phyloP scores from a whole-genome alignment of 2,888 invertebrate genomes.

The Pristionchus maxplancki region DNA sequence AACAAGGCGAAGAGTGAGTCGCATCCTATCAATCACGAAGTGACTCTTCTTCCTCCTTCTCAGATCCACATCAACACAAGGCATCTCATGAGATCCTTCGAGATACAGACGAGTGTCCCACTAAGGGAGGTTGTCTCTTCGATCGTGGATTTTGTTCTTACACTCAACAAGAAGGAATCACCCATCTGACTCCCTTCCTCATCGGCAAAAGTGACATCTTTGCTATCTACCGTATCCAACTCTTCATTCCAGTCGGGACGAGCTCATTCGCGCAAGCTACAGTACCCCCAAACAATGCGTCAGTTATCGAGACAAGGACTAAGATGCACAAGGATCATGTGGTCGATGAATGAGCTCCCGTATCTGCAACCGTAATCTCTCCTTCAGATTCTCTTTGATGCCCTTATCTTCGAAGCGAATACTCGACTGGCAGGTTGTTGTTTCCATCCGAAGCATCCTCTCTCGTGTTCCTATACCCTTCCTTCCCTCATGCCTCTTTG shows the following conservation, averaged over 20 bases:
- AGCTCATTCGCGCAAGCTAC: slow-evolving; percentile 67
- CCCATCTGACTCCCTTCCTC: slow-evolving; percentile 56
- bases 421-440: slow-evolving; percentile 64
- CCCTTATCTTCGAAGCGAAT: slow-evolving; percentile 59
- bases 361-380: background rate
- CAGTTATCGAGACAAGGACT: slow-evolving; percentile 65
- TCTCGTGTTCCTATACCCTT: slow-evolving; percentile 49
- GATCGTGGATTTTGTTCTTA: slow-evolving; percentile 62
- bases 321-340: slow-evolving; percentile 63
- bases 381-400: slow-evolving; percentile 63
- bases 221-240: background rate
- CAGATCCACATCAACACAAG: slow-evolving; percentile 56
- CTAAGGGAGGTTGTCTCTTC: slow-evolving; percentile 64
- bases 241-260: slow-evolving; percentile 59
- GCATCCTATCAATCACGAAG: too few species aligned
- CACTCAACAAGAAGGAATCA: slow-evolving; percentile 59
- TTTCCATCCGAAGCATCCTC: slow-evolving; percentile 55
- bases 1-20: background rate
- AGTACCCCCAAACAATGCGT: slow-evolving; percentile 65
- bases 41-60: background rate
- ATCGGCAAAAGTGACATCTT: slow-evolving; percentile 54
- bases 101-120: slow-evolving; percentile 56
- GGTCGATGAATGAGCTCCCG: slow-evolving; percentile 47
- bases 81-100: slow-evolving; percentile 48
- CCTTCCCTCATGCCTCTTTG: slow-evolving; percentile 56